Base-by-base conservation (phyloP, 2,797 vertebrate species). In the Emydoidea blandingii region DNA sequence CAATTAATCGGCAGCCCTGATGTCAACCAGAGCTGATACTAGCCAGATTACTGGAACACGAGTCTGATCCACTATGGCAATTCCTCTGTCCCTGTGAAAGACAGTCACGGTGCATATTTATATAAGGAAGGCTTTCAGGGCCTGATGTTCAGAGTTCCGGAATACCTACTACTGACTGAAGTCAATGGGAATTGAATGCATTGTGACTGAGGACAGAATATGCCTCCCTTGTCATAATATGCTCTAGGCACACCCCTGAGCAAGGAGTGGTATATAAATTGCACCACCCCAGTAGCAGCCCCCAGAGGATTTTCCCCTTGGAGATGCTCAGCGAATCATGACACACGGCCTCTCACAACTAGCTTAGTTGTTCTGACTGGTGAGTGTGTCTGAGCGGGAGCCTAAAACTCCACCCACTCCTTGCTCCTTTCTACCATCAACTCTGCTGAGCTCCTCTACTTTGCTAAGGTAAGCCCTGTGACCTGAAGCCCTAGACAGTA, bases 151-250 rank as follows among this genome's bases (percentile, higher is more conserved):
- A 27, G 57, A 19, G 11, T 27, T 54, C 25, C 10, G 74, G 9
- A 6, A 8, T 41, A 68, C 10, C 21, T 21, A 10, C 44, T 18
- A 54, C 0, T 0, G 29, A 50, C n/a, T 8, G 19, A 88, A 83
- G 49, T 29, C 79, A 88, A 81, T 1, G 25, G 6, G 23, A 92
- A 78, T 50, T 81, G 37, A 2, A 11, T 15, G 37, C 68, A 11
- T 10, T 91, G 50, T 81, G 34, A 84, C 6, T 54, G 6, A 68
- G 44, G 27, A 18, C 29, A 81, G 8, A 47, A 29, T 78, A 83
- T 1, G 11, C 29, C n/a, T 65, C 27, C 34, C n/a, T 5, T 53
- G 52, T 53, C 7, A 53, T 7, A 19, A 54, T 25, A 54, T n/a
- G 34, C 14, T 31, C 57, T 47, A 27, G 27, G 19, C 34, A 19